phyloP scores from a whole-genome alignment of 2,797 vertebrate species.

The Nasua narica region DNA sequence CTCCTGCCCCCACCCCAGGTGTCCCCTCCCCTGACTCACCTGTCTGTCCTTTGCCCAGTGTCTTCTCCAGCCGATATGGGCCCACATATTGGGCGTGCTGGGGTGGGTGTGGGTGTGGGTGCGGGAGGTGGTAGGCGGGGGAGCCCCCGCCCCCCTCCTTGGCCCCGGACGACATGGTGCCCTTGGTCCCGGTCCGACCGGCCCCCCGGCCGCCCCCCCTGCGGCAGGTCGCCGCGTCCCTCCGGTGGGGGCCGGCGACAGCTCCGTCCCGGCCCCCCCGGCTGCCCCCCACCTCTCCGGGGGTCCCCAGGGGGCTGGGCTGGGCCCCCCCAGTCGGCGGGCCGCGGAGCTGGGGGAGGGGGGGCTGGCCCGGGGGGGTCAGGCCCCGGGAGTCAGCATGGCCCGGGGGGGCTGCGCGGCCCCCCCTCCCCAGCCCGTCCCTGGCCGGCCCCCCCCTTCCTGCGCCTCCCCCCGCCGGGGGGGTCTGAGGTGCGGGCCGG shows the following conservation, averaged over 20 bases:
- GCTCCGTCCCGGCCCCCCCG: slow-evolving; percentile 73
- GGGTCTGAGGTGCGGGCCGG: slow-evolving; percentile 68
- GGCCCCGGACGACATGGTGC: slow-evolving; percentile 71
- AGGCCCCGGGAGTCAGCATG: slow-evolving; percentile 77
- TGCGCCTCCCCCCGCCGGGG: slow-evolving; percentile 66
- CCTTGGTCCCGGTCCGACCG: slow-evolving; percentile 79
- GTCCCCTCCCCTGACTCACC: slow-evolving; percentile 82
- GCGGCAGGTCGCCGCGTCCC: slow-evolving; percentile 72
- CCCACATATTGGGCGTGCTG: slow-evolving; percentile 94
- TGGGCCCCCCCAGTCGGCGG: slow-evolving; percentile 72
- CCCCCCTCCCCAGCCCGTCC: slow-evolving; percentile 72
- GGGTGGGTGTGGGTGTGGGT: slow-evolving; percentile 80
- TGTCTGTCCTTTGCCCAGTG: slow-evolving; percentile 95
- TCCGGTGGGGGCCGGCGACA: slow-evolving; percentile 81
- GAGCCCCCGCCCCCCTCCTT: slow-evolving; percentile 72
- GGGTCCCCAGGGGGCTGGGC: slow-evolving; percentile 78
- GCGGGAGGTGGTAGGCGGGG: slow-evolving; percentile 84
- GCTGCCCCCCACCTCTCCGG: slow-evolving; percentile 75
- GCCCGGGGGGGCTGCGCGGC: slow-evolving; percentile 77
- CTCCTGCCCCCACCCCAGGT: background rate
- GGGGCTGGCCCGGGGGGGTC: slow-evolving; percentile 78
- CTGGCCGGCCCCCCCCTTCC: slow-evolving; percentile 58
- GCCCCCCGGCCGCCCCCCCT: slow-evolving; percentile 79
- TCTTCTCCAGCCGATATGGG: slow-evolving; percentile 95
- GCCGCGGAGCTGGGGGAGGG: slow-evolving; percentile 74